Evolutionary conservation across 2,113 vertebrate genomes (phyloP).

Genomic region (Poeciliopsis retropinna): DNA sequence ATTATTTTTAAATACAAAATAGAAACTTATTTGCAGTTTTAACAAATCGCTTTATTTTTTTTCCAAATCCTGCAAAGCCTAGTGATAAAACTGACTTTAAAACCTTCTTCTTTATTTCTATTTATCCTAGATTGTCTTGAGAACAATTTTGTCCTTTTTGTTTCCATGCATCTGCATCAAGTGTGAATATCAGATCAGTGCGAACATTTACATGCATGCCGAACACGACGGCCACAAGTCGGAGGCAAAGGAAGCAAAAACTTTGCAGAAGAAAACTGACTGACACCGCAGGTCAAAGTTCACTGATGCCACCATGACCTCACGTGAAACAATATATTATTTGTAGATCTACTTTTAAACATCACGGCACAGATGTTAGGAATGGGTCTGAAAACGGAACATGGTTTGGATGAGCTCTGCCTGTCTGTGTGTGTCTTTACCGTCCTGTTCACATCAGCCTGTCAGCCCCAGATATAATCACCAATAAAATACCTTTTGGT

Average conservation of each 20-base stretch:
- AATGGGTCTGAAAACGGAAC: background rate
- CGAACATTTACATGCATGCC: constrained; percentile 68
- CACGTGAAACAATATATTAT: background rate
- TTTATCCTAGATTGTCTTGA: constrained; percentile 36
- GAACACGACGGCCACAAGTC: constrained; percentile 43
- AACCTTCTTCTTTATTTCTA: constrained; percentile 21
- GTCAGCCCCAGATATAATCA: constrained; percentile 40
- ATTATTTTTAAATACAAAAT: background rate
- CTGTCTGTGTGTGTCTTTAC: constrained; percentile 35
- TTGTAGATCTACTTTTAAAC: background rate
- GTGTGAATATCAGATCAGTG: constrained; percentile 68
- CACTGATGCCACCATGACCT: background rate
- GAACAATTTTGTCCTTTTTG: constrained; percentile 12
- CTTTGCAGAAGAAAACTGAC: constrained; percentile 10
- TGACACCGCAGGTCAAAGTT: constrained; percentile 20
- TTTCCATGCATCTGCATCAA: constrained; percentile 57
- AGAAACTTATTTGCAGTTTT: constrained; percentile 13
- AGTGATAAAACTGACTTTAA: constrained; percentile 15
- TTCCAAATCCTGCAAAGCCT: background rate
- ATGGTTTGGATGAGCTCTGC: constrained; percentile 28
- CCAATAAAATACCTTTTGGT: constrained; percentile 67
- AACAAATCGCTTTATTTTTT: constrained; percentile 6
- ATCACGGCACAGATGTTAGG: background rate
- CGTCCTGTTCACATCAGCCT: constrained; percentile 46
- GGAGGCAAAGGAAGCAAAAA: background rate